Evolutionary conservation across 2,797 vertebrate species (phyloP).

Genomic region (Dromococcyx pavoninus): DNA sequence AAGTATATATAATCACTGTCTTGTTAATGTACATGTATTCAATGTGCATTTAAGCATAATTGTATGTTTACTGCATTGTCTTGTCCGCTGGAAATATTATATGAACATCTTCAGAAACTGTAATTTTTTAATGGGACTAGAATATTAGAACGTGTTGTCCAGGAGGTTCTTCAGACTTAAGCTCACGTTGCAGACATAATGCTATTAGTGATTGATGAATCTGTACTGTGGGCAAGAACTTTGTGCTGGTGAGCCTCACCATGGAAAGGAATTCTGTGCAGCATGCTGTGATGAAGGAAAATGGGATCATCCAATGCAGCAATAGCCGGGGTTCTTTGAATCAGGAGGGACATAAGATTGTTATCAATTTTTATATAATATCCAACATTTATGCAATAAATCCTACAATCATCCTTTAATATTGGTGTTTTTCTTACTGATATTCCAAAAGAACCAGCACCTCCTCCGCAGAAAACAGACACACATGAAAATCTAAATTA

Average conservation of each 20-base stretch:
- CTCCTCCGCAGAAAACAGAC: background rate
- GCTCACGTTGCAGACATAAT: background rate
- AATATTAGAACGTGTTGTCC: background rate
- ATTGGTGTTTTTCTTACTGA: background rate
- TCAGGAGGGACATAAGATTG: background rate
- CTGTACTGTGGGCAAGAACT: background rate
- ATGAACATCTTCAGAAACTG: background rate
- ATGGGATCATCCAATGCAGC: rapidly evolving
- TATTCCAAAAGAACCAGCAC: background rate
- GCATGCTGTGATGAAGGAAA: rapidly evolving
- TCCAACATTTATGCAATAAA: background rate
- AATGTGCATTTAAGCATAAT: background rate
- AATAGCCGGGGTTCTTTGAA: background rate
- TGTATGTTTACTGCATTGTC: background rate
- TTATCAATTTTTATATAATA: background rate
- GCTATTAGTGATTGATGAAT: background rate
- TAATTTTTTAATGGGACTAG: background rate
- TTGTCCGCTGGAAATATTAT: background rate
- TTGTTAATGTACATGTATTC: background rate
- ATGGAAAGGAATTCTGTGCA: background rate
- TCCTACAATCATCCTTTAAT: background rate
- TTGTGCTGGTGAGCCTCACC: background rate
- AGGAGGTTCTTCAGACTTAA: background rate
- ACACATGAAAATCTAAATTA: background rate
- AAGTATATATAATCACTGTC: background rate